Conservation (phyloP, 2,113 vertebrate species). For the Stomatorhinus ivindoensis region DNA sequence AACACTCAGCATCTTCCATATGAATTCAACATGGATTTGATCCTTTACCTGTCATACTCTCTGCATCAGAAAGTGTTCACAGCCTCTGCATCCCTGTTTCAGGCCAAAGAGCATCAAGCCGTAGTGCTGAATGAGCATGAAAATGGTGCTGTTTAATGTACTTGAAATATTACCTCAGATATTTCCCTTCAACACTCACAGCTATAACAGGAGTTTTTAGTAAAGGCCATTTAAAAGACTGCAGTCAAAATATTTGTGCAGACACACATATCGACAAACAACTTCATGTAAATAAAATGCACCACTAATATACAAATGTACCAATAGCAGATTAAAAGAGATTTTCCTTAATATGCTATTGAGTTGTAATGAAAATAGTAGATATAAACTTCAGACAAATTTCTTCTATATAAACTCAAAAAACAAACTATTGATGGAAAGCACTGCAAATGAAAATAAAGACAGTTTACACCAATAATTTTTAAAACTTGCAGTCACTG, state of each 20-base stretch:
- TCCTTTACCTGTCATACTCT: not conserved
- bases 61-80: not conserved
- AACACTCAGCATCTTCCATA: not conserved
- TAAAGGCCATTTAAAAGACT: not conserved
- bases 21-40: not conserved
- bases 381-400: not conserved
- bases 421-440: not conserved
- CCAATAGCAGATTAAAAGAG: not conserved
- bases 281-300: not conserved
- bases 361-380: not conserved
- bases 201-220: not conserved
- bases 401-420: not conserved
- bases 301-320: not conserved
- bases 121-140: not conserved
- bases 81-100: not conserved
- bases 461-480: not conserved
- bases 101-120: not conserved
- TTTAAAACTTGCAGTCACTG: not conserved
- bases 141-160: not conserved
- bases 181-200: not conserved
- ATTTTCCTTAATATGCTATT: not conserved
- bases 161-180: not conserved
- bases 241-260: not conserved
- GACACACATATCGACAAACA: not conserved
- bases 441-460: not conserved